Evolutionary conservation across 2,113 vertebrate species (phyloP), one percentile per base, ranked within the genome.

Genomic region (Elachura formosa): DNA sequence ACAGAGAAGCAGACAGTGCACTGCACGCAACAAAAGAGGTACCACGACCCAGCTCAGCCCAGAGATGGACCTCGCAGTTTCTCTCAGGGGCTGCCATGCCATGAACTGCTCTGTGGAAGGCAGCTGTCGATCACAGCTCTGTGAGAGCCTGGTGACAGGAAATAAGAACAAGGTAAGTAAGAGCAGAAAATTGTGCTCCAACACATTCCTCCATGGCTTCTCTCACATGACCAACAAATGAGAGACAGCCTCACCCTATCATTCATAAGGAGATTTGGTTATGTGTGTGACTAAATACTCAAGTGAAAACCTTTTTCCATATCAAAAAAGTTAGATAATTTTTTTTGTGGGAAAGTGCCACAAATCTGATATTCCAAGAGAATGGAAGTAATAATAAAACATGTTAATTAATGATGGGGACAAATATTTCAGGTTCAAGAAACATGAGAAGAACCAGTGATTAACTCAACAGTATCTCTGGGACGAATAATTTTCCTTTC

Each of bases 401-500:
- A 49, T 11, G 5, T 78, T 33, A 64, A 82, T 81, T 61, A 91
- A 84, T 25, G 29, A 72, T 31, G 9, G 28, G 16, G 21, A 40
- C 26, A 83, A 87, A 82, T 48, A 91, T 56, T 73, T 34, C 63
- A 87, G 54, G 66, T 79, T 91, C 61, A 62, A 84, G 82, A 36
- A 96, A 93, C n/a, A 40, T 49, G 49, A 93, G 75, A 93, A 91
- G 31, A 77, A 68, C 21, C 36, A 80, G 49, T 0, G 0, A 88
- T 69, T 92, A 93, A 80, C 56, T 79, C 67, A 85, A 80, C 6
- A 33, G 9, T 61, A 72, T 54, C 33, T 68, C 48, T 59, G 61
- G 36, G 83, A 90, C n/a, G 84, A 92, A 66, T 68, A 5, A 81
- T 49, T 81, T 81, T 72, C 51, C 52, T 64, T 88, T 93, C 56